Base-by-base conservation (phyloP, 2,113 vertebrate species). In the Platanista minor region DNA sequence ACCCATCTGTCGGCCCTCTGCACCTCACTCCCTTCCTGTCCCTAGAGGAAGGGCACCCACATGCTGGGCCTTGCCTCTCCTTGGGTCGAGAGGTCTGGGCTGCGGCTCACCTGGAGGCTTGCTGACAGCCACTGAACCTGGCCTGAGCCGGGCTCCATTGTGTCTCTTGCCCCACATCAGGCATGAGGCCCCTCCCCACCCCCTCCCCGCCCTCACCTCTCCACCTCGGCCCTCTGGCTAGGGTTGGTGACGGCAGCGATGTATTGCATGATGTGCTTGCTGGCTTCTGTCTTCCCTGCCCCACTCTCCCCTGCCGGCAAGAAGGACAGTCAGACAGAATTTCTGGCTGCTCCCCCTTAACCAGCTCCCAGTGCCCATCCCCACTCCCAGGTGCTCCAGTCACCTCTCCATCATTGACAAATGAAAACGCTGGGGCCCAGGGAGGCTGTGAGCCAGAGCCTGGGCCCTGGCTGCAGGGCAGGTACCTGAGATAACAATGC, bases 261-360 rank as follows among this genome's bases (percentile, higher is more conserved):
- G 91, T 99, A 99, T 91, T 99, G 99, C 99, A 99, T 99, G 98
- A 99, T 99, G 95, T 99, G 99, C 97, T 99, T 99, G 97, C 99
- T 99, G 43, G 99, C 99, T 95, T 99, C 99, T 0, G 99, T 99
- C 98, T 99, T 99, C 61, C 99, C 99, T 0, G 99, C 99, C 0
- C 99, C 99, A 1, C 99, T 99, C 98, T 99, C 99, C 15, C 99
- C 99, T 98, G 90, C 59, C 36, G 0, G 49, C 17, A n/a, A 66
- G 36, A 88, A 0, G 6, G 77, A 71, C 36, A 54, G 36, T 36
- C 25, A 33, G n/a, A 18, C 29, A 33, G 36, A 17, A 29, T 25
- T 46, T 46, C 21, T 13, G 1, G 13, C 31, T 4, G 0, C 17
- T 12, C 27, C 23, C 59, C 13, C 4, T 36, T 3, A 33, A 8